Base-by-base conservation (phyloP, 2,797 vertebrate species). In the Poecilia gillii region DNA sequence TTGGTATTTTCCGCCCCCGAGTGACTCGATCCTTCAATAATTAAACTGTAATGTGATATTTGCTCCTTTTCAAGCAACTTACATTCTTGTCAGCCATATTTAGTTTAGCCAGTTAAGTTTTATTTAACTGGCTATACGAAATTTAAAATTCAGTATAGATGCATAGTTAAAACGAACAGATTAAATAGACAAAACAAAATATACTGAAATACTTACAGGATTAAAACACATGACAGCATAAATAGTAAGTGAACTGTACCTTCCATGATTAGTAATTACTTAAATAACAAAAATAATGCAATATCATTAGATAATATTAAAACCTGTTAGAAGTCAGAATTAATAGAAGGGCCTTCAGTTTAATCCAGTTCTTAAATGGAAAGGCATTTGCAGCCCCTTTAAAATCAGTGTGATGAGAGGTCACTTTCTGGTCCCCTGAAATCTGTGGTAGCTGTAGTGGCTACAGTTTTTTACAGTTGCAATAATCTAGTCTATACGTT, bases 41-140 rank as follows among this genome's bases (percentile, higher is more conserved):
- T 14, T 47, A 77, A 75, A 64, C 5, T 33, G 11, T 47, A 3
- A 51, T 7, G 12, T 3, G 0, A 53, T 5, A 41, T 45, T 73
- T 74, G 12, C 51, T 73, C 20, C 45, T 25, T 0, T 72, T 57
- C 49, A 28, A 28, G 43, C 31, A 45, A 75, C 6, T 51, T n/a
- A 85, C 62, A 25, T 72, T 41, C 55, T 72, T 79, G 16, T 70
- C 43, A 46, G 5, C 7, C 11, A 14, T 49, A 18, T 20, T 51
- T 23, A 72, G 31, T 14, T 59, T 31, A 41, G 7, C 39, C 9
- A 13, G 36, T 70, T 11, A 43, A 41, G 31, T 16, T 41, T 25
- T 13, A 41, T 68, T 23, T 33, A 33, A 33, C 33, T 33, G 33
- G 33, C 33, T 33, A 33, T 33, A n/a, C 23, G n/a, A 70, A 70